phyloP scores from a whole-genome alignment of 2,797 vertebrate species.

The Syngnathus acus region DNA sequence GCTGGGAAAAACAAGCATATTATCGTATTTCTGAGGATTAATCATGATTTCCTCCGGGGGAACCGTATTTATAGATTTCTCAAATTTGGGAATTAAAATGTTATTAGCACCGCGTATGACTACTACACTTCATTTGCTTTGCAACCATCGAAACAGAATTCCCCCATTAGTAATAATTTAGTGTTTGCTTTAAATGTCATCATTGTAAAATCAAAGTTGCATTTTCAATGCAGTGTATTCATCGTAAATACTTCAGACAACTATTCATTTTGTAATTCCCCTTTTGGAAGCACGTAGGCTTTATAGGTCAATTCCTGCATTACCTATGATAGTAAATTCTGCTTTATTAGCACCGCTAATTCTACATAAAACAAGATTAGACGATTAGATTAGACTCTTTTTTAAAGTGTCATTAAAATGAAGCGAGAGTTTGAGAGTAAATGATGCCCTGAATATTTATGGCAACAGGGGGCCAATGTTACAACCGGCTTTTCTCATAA shows the following conservation, averaged over 20 bases:
- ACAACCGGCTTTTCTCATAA: constrained; percentile 30
- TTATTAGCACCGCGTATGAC: constrained; percentile 52
- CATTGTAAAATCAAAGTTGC: neutral
- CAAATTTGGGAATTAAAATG: constrained; percentile 10
- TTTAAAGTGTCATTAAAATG: constrained; percentile 26
- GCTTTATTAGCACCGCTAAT: constrained; percentile 40
- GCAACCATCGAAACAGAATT: constrained; percentile 18
- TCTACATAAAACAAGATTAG: constrained; percentile 28
- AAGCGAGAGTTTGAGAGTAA: constrained; percentile 24
- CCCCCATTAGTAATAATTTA: neutral
- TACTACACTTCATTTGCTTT: constrained; percentile 16
- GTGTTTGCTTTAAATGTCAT: neutral
- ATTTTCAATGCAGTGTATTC: neutral
- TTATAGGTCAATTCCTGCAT: neutral
- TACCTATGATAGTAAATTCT: constrained; percentile 30
- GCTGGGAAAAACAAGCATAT: constrained; percentile 46
- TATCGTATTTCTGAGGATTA: neutral
- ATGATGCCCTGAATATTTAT: constrained; percentile 37
- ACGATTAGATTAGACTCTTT: constrained; percentile 10
- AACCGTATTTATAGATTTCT: constrained; percentile 16
- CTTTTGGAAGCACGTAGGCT: neutral
- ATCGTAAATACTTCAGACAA: neutral
- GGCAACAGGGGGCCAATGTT: constrained; percentile 21
- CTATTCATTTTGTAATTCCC: neutral
- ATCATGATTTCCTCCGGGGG: constrained; percentile 18